Evolutionary conservation across 2,797 vertebrate genomes (phyloP), one percentile per base, ranked within the genome.

Genomic region (Liparis tanakae): DNA sequence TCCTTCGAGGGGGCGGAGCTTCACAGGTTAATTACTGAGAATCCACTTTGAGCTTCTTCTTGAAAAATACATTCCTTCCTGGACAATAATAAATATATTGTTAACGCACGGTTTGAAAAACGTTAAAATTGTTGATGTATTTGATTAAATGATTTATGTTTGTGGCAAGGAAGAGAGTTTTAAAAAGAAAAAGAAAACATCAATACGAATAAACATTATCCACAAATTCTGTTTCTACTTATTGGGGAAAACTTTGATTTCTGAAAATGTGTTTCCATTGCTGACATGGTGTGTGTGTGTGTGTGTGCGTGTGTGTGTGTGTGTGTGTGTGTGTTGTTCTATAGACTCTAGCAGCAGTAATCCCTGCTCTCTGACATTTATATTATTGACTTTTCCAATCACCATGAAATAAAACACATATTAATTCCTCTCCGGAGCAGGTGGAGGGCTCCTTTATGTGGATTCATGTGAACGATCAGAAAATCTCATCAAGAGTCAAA

Each of bases 401-500:
- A 80, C 67, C 65, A 73, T 80, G 83, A 88, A 91, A 90, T 82
- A 80, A 85, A 85, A 64, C 86, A 86, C 80, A 79, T 83, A 91
- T 89, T 91, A 82, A 93, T 92, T 90, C 88, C 67, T 76, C 73
- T 72, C 60, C n/a, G 25, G 70, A 79, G 74, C 88, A 89, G 88
- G 87, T 89, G 88, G 72, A 75, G 80, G 68, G 74, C 78, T 90
- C 83, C 87, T 90, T 81, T 70, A 30, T 84, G 53, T 55, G 72
- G 78, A 82, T 90, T 92, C 83, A 91, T 87, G 81, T 85, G 72
- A 88, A 92, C 83, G 85, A 88, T 88, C 80, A 81, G 77, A 88
- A 90, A 95, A 95, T 95, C 93, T 93, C 89, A 87, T 86, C 88
- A 73, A 90, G 25, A 30, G 43, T 76, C 78, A 85, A 94, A 90